These are phyloP conservation scores for Noctua janthina DNA, from an alignment of 2,888 invertebrate genomes.

Conservation along the genomic window DNA sequence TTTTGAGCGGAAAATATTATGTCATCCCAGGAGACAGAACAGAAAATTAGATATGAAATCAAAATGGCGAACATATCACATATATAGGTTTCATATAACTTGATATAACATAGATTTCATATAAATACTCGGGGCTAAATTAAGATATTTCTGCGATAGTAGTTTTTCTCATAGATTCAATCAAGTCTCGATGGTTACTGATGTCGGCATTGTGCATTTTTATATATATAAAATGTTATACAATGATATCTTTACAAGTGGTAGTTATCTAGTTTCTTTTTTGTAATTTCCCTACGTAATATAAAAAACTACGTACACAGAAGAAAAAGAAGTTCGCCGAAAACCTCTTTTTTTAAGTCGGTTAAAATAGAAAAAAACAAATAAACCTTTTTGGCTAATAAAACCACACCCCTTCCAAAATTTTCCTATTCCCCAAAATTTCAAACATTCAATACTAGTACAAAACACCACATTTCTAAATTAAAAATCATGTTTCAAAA, in stretches of 20 bases:
- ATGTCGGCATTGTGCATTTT: neutral
- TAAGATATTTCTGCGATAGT: conserved; percentile 24
- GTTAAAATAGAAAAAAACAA: neutral
- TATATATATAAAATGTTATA: too few species aligned
- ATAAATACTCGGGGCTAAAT: conserved; percentile 11
- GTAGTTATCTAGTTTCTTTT: too few species aligned
- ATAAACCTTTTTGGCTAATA: neutral
- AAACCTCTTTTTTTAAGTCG: too few species aligned
- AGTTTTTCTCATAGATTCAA: neutral
- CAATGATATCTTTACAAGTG: too few species aligned
- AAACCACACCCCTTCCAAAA: neutral
- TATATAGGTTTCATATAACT: conserved; percentile 20
- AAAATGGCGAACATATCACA: conserved; percentile 21
- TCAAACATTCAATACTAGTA: neutral
- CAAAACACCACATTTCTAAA: neutral
- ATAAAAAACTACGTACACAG: too few species aligned
- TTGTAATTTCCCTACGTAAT: too few species aligned
- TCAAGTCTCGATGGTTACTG: neutral
- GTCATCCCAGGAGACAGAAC: conserved; percentile 24
- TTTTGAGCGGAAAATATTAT: conserved; percentile 41
- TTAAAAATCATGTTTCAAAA: neutral
- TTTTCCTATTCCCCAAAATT: neutral
- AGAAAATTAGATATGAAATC: conserved; percentile 37
- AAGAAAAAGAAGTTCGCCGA: too few species aligned
- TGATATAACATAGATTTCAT: conserved; percentile 22